Base-by-base conservation (phyloP, 2,888 invertebrate genomes). In the Sinohyriopsis cumingii region DNA sequence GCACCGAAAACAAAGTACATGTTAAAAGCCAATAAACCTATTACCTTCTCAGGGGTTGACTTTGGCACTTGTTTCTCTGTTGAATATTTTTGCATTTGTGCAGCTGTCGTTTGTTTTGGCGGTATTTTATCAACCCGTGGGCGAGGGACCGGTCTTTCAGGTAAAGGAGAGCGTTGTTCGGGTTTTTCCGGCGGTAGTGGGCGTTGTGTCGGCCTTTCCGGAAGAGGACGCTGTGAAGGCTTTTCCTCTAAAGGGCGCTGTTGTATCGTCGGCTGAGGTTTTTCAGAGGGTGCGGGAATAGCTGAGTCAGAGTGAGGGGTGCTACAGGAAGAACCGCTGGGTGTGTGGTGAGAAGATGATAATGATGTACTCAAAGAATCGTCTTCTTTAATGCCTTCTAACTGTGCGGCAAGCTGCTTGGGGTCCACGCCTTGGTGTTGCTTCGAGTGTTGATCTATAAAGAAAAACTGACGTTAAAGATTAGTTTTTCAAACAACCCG, bases 281-380 rank as follows among this genome's bases (percentile, higher is more conserved):
- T 80, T 69, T 82, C 78, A 45, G 85, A 85, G 1, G 87, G 85
- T 15, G 85, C 82, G 19, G 84, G 82, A 60, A 85, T 84, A 59
- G 84, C 76, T 64, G 80, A 85, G 65, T 86, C 86, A n/a, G 87
- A 84, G 54, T 80, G 79, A 9, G 87, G 85, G 15, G 88, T 87
- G 78, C 88, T 88, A 70, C 84, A 86, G 59, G 83, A 87, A 9
- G 88, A 88, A 67, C 86, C 79, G 66, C 86, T 86, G 33, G 87
- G 85, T n/a, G 87, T 86, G 68, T 84, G 82, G 72, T 82, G 85
- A 56, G 87, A 88, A 24, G 87, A 87, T 59, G 86, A 84, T 25
- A 86, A 87, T 22, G 89, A 89, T 57, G 79, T 77, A 53, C 82
- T 83, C 20, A 87, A 86, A 28, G 87, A 87, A 24, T 81, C 81